Evolutionary conservation across 2,113 vertebrate species (phyloP), one percentile per base, ranked within the genome.

Genomic region (Leuciscus idus): DNA sequence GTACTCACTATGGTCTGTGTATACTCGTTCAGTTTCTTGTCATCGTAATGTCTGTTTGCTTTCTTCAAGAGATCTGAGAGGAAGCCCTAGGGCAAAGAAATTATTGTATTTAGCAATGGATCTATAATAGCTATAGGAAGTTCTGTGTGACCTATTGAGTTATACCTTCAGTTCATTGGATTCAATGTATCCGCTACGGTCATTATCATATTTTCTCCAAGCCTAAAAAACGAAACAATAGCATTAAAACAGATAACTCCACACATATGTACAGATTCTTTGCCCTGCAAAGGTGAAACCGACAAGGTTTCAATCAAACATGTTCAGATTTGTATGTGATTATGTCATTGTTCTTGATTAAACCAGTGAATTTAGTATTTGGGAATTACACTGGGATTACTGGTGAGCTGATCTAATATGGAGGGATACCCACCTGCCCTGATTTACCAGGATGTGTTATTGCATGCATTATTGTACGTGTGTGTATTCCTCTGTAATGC

Each of bases 131-230:
- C 33, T 39, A 80, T 68, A 33, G 19, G 11, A 82, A 33, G 81
- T 23, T 39, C 4, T 81, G 43, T 43, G 43, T 76, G 80, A 36
- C 70, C 43, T 89, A 61, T 17, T 75, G 26, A 82, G 48, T 94
- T 90, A n/a, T 94, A 99, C 98, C 98, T 98, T 97, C 83, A 99
- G 96, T 92, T 99, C 98, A 0, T 99, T 98, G 26, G 98, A 96
- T 90, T 99, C 98, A 0, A 99, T 99, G 93, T 98, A 99, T 86
- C 98, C 98, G 1, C 98, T 99, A 74, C 98, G 95, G 92, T 99
- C 98, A 0, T 96, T 97, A 93, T 99, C 98, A 26, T 99, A 99
- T 92, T 93, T 95, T 89, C 98, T 91, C 98, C 98, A 99, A 7
- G 97, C 96, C 98, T 99, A 95, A 86, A 84, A 80, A 88, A 86